Base-by-base conservation (phyloP, 2,113 vertebrate genomes). In the Loxodonta africana region DNA sequence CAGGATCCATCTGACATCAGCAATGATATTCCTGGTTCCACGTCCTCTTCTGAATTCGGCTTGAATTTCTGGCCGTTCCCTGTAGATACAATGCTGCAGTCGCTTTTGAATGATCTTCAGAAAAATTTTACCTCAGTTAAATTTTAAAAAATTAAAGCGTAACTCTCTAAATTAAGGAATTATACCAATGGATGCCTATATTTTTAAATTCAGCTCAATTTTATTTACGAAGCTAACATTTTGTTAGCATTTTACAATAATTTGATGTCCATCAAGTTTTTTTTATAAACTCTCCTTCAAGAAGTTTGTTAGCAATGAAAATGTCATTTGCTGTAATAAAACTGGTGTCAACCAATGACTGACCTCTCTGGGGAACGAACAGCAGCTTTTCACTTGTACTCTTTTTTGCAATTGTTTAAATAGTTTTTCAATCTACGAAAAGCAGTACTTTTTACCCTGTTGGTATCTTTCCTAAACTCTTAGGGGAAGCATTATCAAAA, bases 401-500 rank as follows among this genome's bases (percentile, higher is more conserved):
- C 69, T 86, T 83, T 46, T 73, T 25, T 77, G 10, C 73, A 84
- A 65, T 86, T 93, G 46, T 95, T 92, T 90, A 93, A 93, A 67
- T 88, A 95, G 37, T 46, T 44, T 87, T 83, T 92, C 69, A 95
- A 87, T 62, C 87, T 78, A 37, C 83, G 28, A 60, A 65, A 91
- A 63, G 60, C 33, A 83, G 60, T 87, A 93, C 44, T 87, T 93
- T 95, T 53, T 93, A 96, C 51, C 93, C 96, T 78, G 51, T 46
- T 83, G 83, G 87, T 28, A 53, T 93, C 90, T 78, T 96, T 76
- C 87, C 93, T 77, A 90, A 96, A 90, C 26, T 90, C 69, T 71
- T 77, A 91, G 44, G 76, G 69, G 69, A 93, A 77, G 76, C 69
- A 62, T 87, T 87, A 96, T 83, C 71, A 87, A 95, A 94, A 78